These are phyloP conservation scores for Cotesia vestalis DNA, from an alignment of 1,140 invertebrate species.

Conservation along the genomic window DNA sequence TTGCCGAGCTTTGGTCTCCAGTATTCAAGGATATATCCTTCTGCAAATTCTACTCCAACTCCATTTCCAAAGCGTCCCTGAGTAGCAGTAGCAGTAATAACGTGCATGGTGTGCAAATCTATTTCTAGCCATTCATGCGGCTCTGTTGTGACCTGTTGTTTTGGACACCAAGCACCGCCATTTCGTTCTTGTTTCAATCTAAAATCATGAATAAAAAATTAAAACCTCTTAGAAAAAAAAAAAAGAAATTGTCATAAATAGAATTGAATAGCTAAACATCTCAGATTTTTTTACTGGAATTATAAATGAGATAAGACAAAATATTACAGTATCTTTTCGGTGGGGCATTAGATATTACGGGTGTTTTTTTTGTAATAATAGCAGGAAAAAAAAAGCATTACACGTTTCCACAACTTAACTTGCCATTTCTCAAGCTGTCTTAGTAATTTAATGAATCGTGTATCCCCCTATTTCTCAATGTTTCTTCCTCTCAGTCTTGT, in stretches of 20 bases:
- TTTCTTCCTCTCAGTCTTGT: background rate
- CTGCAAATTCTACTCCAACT: constrained; percentile 80
- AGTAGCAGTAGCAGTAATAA: constrained; percentile 81
- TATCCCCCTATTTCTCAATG: constrained; percentile 27
- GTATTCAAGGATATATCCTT: constrained; percentile 82
- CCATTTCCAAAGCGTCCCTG: constrained; percentile 89
- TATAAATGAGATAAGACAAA: constrained; percentile 12
- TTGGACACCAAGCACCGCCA: constrained; percentile 88
- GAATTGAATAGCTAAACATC: background rate
- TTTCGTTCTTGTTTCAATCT: constrained; percentile 79
- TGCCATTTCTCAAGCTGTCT: constrained; percentile 29
- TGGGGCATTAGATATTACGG: no score
- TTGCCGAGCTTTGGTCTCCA: constrained; percentile 75
- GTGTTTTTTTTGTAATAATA: background rate
- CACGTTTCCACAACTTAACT: constrained; percentile 33
- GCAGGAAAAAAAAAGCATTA: constrained; percentile 18
- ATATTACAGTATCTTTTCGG: no score
- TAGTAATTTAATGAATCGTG: constrained; percentile 29
- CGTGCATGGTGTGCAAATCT: constrained; percentile 76
- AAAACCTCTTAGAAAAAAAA: background rate
- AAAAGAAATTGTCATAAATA: constrained; percentile 10
- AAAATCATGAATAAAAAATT: constrained; percentile 54
- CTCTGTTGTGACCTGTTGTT: constrained; percentile 75
- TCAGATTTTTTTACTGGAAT: background rate
- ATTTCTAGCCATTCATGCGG: constrained; percentile 83